These are phyloP conservation scores for Mormyrus iriodes DNA, from an alignment of 2,113 vertebrate species.

Conservation along the genomic window DNA sequence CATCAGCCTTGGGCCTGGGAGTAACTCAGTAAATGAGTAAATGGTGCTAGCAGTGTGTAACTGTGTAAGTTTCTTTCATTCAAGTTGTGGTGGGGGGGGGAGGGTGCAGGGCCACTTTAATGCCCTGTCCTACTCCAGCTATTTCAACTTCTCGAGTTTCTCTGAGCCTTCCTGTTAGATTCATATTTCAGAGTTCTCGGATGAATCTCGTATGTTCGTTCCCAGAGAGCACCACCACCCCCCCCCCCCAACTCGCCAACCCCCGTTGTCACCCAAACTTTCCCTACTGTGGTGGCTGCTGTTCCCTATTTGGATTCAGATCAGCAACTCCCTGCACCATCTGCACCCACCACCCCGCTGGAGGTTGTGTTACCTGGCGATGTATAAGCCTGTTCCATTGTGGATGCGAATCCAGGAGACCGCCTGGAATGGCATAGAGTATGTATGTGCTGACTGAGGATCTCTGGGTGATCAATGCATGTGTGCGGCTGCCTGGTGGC, in stretches of 20 bases:
- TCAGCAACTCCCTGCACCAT: neutral
- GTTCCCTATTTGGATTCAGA: neutral
- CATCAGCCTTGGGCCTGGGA: conserved; percentile 39
- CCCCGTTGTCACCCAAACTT: neutral
- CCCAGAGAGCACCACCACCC: neutral
- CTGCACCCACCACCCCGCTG: neutral
- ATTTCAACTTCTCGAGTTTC: conserved; percentile 68
- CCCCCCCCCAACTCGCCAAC: conserved; percentile 18
- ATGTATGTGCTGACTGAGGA: neutral
- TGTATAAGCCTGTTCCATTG: neutral
- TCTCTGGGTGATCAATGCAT: neutral
- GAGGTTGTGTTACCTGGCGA: neutral
- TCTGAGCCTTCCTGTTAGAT: conserved; percentile 54
- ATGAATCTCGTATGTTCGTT: conserved; percentile 42
- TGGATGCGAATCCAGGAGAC: neutral
- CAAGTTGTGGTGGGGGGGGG: conserved; percentile 31
- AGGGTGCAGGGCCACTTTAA: conserved; percentile 46
- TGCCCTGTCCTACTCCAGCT: conserved; percentile 54
- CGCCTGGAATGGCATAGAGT: neutral
- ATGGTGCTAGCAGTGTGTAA: conserved; percentile 44
- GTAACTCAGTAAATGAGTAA: conserved; percentile 52
- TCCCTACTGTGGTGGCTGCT: conserved; percentile 8
- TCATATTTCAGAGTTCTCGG: conserved; percentile 62
- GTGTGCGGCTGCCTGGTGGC: neutral
- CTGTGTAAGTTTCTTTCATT: conserved; percentile 48